phyloP scores from a whole-genome alignment of 2,797 vertebrate genomes.

The Pangasius djambal region DNA sequence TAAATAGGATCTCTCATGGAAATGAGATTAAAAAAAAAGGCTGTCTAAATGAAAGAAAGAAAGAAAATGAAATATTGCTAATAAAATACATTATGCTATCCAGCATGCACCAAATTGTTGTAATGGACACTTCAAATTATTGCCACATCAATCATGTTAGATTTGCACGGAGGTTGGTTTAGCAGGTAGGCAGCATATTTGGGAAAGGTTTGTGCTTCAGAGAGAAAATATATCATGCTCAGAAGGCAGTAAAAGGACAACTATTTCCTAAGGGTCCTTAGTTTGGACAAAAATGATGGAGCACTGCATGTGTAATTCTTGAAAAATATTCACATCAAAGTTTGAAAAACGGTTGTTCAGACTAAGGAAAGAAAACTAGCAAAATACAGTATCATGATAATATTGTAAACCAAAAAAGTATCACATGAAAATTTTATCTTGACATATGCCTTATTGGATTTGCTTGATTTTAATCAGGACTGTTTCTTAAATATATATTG shows the following conservation, averaged over 20 bases:
- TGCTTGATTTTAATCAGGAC: neutral
- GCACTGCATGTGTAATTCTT: neutral
- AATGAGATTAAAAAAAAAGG: constrained; percentile 11
- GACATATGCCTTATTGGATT: neutral
- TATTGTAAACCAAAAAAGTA: neutral
- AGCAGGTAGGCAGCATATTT: neutral
- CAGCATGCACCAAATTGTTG: neutral
- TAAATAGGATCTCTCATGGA: constrained; percentile 26
- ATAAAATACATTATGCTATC: neutral
- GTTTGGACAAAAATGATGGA: neutral
- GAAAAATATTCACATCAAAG: neutral
- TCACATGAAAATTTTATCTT: neutral
- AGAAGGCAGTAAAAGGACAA: no score
- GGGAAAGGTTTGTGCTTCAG: neutral
- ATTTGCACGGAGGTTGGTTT: neutral
- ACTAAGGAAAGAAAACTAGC: neutral
- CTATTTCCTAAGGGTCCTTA: neutral
- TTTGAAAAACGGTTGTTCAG: neutral
- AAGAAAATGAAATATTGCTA: neutral
- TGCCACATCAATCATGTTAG: neutral
- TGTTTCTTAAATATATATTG: neutral
- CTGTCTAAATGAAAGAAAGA: neutral
- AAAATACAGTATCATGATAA: neutral
- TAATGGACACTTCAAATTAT: neutral
- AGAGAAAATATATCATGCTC: neutral